Conservation (phyloP, 2,113 vertebrate species). For the Tenrec ecaudatus region DNA sequence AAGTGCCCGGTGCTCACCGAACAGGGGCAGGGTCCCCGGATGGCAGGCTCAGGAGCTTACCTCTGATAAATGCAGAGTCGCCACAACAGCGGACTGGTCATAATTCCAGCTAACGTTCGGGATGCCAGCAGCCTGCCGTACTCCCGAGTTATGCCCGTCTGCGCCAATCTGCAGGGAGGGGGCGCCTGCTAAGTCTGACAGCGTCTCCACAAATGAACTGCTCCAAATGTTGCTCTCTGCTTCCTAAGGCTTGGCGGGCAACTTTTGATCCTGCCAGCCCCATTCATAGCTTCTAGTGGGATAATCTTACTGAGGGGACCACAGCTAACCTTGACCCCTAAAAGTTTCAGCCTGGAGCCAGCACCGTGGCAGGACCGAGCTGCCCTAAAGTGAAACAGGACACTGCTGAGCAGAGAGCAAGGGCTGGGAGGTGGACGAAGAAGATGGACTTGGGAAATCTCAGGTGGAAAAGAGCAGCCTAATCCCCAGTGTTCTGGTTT, state of each 20-base stretch:
- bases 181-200: slow-evolving; percentile 32
- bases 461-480: not conserved
- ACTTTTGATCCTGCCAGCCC: not conserved
- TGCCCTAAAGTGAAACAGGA: not conserved
- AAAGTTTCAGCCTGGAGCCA: not conserved
- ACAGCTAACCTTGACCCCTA: too few relatives aligned
- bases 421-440: not conserved
- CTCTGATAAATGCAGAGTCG: slow-evolving; percentile 96
- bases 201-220: not conserved
- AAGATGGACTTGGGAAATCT: not conserved
- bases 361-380: not conserved
- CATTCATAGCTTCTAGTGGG: not conserved
- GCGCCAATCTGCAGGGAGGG: slow-evolving; percentile 92
- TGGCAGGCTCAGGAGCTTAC: slow-evolving; percentile 79
- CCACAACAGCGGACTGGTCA: slow-evolving; percentile 97
- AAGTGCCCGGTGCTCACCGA: not conserved
- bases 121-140: slow-evolving; percentile 91
- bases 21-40: not conserved
- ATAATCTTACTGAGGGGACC: not conserved
- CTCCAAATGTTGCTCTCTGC: slow-evolving; percentile 16
- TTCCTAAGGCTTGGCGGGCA: not conserved
- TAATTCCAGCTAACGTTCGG: slow-evolving; percentile 94
- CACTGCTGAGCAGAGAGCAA: not conserved
- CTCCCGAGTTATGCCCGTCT: slow-evolving; percentile 95
- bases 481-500: not conserved